These are phyloP conservation scores for Calameuta pallipes DNA, from an alignment of 2,888 invertebrate species.

Conservation along the genomic window DNA sequence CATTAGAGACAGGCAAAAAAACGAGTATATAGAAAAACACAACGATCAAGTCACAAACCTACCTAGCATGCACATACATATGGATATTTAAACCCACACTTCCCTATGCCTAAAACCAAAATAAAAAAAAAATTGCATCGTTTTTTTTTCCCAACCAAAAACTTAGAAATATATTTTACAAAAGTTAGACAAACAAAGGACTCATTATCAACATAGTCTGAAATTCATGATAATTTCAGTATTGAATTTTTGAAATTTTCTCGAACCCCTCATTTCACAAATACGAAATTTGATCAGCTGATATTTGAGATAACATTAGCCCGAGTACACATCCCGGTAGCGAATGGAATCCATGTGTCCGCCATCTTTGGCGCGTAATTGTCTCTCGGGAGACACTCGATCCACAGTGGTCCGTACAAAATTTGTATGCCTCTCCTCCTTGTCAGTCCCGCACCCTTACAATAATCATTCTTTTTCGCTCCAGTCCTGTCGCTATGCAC, in stretches of 20 bases:
- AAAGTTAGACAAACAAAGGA: background rate
- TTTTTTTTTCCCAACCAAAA: too few relatives aligned
- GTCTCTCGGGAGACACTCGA: conserved; percentile 36
- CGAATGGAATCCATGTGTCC: background rate
- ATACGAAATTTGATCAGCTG: background rate
- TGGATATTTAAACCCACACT: background rate
- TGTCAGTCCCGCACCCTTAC: background rate
- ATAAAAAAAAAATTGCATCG: too few relatives aligned
- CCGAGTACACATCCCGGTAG: conserved; percentile 26
- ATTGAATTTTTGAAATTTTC: background rate
- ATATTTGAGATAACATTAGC: conserved; percentile 29
- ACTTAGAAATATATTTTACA: background rate
- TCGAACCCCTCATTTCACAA: background rate
- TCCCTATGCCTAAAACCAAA: background rate
- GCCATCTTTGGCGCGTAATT: conserved; percentile 27
- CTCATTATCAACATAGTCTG: background rate
- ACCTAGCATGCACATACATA: background rate
- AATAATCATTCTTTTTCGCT: background rate
- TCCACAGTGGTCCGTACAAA: conserved; percentile 20
- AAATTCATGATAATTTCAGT: background rate
- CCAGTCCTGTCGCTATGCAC: background rate
- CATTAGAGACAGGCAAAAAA: conserved; percentile 22
- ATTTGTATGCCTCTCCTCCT: conserved; percentile 14
- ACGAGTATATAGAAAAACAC: conserved; percentile 14
- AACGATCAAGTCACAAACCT: background rate